Base-by-base conservation (phyloP, 92 coral and sea anemone species). In the Diadumene lineata region DNA sequence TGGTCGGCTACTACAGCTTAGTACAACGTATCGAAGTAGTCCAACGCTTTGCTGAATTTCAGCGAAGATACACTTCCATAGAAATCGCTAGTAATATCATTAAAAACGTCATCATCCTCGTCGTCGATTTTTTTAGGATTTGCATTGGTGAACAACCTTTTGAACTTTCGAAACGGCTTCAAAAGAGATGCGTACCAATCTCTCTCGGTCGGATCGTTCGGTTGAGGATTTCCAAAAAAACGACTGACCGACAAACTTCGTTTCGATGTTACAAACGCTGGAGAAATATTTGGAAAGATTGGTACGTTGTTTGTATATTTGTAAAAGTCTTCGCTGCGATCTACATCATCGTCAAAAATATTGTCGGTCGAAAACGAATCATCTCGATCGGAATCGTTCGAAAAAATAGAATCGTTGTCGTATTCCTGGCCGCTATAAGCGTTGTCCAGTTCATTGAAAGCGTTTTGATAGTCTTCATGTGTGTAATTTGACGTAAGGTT, bases 31-130 rank as follows among this genome's bases (percentile, higher is more conserved):
- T 70, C 75, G 22, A 50, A 70, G 31, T 18, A 70, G 24, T 70
- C 75, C 33, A 70, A 50, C 23, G 75, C 75, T 30, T 70, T 56
- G 64, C 75, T 70, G 22, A 70, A 70, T 58, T 70, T 70, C 26
- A 70, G 50, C 64, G 75, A 70, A 2, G 60, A 33, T 24, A 70
- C 62, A 70, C 75, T 70, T 1, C 27, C 64, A 30, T 60, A 23
- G 16, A 60, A 60, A 27, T 23, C 7, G 23, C 65, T 60, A 9
- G 32, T 10, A 21, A 9, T 56, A 56, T 56, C 62, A 21, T 56
- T n/a, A 10, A 56, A 60, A 23, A 2, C 29, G 31, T 23, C 29
- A 1, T 60, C 65, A 18, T 60, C 32, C 2, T 60, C 65, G 1
- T 60, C 65, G 31, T 21, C 32, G 7, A 1, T 60, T 32, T 60